Evolutionary conservation across 2,797 vertebrate species (phyloP), one percentile per base, ranked within the genome.

Genomic region (Myotis pilosus): DNA sequence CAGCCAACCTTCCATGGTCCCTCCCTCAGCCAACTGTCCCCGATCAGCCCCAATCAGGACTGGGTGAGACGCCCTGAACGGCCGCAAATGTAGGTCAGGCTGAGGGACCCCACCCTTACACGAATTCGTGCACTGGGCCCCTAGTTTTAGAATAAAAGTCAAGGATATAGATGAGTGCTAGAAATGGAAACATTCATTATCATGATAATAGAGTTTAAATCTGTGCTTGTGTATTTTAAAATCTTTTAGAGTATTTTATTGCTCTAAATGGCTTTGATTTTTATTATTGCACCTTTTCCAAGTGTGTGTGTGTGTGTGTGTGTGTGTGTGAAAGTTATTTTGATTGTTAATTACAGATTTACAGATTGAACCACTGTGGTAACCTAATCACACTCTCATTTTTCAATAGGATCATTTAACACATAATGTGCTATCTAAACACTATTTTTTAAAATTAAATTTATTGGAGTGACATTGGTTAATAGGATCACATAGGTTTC

Each of bases 121-220:
- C 8, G 0, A 57, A 57, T 57, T 57, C 1, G 1, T 57, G 22
- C 22, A 57, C 20, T 8, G 23, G 55, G 55, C 22, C 55, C 23
- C 55, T 57, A 23, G 53, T 97, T 97, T 95, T 53, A 64, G 68
- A 96, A 95, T 51, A 94, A 53, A 95, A 92, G 19, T 69, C 78
- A 92, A 49, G 9, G 93, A 13, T 94, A 94, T 76, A 96, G 22
- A 94, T 89, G 16, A 94, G 80, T 91, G 75, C 49, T 95, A 95
- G 95, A 96, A 80, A 62, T 41, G 84, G 83, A 92, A 92, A 68
- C 19, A 87, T 13, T 72, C 51, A 64, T 84, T 76, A 91, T 28
- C 8, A 41, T 25, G 90, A 44, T 49, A 25, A 84, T 44, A 62
- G 23, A 86, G 19, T 57, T 83, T 68, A 91, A 86, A 75, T 82